Evolutionary conservation across 92 coral and sea anemone species (phyloP), one percentile per base, ranked within the genome.

Genomic region (Nematostella vectensis): DNA sequence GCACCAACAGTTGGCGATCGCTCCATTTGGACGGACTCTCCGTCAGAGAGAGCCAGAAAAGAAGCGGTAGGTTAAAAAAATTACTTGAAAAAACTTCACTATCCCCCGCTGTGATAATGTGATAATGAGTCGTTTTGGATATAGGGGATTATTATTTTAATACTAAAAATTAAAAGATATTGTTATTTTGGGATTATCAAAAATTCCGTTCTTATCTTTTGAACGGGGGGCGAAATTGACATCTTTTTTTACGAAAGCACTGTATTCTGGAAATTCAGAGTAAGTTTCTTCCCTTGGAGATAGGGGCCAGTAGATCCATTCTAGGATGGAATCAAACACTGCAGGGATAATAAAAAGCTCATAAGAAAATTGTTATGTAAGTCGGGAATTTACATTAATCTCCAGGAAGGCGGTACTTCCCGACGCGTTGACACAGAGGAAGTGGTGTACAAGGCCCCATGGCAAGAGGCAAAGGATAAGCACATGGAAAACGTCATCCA

Each of bases 21-120:
- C 20, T 91, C 98, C 25, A 89, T 78, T 22, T 91, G 98, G 98
- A 85, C 95, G 2, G 98, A 91, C 57, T 83, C 96, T 0, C 93
- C 98, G 17, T 63, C 81, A 47, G 88, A 91, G 58, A 85, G 62
- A 55, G 89, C 81, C 11, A 78, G 63, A 59, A 91, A 91, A 65
- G 58, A 25, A 61, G 63, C 65, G 39, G 58, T 26, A 60, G 42
- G 47, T 48, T 65, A 26, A 43, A 42, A 15, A 55, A 57, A 31
- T 54, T 44, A 17, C n/a, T n/a, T n/a, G n/a, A n/a, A 31, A 16
- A 31, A 54, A 9, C 10, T n/a, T 37, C 11, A 31, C 17, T 16
- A 10, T 37, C 11, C 44, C 44, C 10, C 10, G n/a, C 10, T 10
- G 44, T n/a, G n/a, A 10, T 10, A 37, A 37, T 37, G 10, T 37